A percentile compares a stretch with the other conserved stretches of the same genome.
Conservation (phyloP, 2,888 invertebrate species). For the Agrotis ipsilon region DNA sequence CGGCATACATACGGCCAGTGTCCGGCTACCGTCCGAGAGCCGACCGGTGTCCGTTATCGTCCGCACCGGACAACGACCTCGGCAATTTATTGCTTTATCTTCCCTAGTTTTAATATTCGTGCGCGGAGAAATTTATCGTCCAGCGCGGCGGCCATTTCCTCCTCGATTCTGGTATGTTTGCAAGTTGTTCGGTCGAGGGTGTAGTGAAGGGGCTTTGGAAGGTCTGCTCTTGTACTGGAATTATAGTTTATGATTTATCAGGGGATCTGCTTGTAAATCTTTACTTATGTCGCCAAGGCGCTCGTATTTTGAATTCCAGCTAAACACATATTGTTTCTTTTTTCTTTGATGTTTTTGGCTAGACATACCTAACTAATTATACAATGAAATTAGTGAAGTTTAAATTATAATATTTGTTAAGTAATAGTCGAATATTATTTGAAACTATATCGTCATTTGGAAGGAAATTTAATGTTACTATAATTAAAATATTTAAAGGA, state of each 20-base stretch:
- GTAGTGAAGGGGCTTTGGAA: background rate
- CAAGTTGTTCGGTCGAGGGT: constrained; percentile 10
- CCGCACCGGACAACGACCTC: constrained; percentile 56
- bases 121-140: constrained; percentile 57
- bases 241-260: background rate
- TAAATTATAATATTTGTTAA: too few species aligned
- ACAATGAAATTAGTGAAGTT: too few species aligned
- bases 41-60: constrained; percentile 57
- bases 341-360: too few species aligned
- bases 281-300: background rate
- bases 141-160: constrained; percentile 36
- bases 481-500: too few species aligned
- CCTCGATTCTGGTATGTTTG: constrained; percentile 30
- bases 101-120: constrained; percentile 64
- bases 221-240: background rate
- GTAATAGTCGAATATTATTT: too few species aligned
- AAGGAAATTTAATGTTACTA: too few species aligned
- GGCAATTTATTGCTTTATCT: constrained; percentile 64
- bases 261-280: background rate
- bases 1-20: constrained; percentile 36
- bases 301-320: too few species aligned
- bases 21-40: constrained; percentile 25
- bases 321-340: too few species aligned
- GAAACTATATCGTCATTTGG: too few species aligned
- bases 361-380: too few species aligned